phyloP scores from a whole-genome alignment of 1,140 invertebrate species.

The Lineus longissimus region DNA sequence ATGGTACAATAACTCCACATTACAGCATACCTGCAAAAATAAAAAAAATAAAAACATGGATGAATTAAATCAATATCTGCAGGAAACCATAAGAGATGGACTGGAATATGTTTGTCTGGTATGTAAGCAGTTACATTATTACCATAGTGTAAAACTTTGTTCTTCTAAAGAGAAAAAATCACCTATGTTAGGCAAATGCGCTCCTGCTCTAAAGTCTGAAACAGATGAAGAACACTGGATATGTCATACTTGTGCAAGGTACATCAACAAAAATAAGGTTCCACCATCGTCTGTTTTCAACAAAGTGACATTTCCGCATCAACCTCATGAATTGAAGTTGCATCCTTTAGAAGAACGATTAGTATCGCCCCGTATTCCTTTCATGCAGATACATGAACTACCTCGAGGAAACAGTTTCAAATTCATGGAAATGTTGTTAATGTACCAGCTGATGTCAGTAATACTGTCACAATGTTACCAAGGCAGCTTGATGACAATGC shows the following conservation, averaged over 20 bases:
- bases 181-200: too few relatives aligned
- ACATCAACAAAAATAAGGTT: constrained; percentile 13
- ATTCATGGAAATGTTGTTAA: constrained; percentile 24
- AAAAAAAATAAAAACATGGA: too few relatives aligned
- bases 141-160: too few relatives aligned
- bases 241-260: constrained; percentile 16
- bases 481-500: constrained; percentile 12
- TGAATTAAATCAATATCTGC: too few relatives aligned
- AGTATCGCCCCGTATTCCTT: constrained; percentile 22
- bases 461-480: constrained; percentile 19
- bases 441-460: constrained; percentile 22
- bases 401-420: constrained; percentile 17
- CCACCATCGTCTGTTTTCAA: constrained; percentile 16
- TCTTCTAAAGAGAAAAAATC: too few relatives aligned
- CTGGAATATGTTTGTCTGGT: too few relatives aligned
- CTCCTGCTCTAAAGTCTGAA: too few relatives aligned
- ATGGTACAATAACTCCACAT: too few relatives aligned
- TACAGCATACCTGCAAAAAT: too few relatives aligned
- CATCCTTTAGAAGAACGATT: constrained; percentile 22
- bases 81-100: too few relatives aligned
- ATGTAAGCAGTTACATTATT: too few relatives aligned
- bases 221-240: constrained; percentile 13
- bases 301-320: constrained; percentile 18
- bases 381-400: constrained; percentile 24
- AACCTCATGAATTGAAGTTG: constrained; percentile 16